Base-by-base conservation (phyloP, 2,113 vertebrate genomes). In the Diphyllodes magnificus region DNA sequence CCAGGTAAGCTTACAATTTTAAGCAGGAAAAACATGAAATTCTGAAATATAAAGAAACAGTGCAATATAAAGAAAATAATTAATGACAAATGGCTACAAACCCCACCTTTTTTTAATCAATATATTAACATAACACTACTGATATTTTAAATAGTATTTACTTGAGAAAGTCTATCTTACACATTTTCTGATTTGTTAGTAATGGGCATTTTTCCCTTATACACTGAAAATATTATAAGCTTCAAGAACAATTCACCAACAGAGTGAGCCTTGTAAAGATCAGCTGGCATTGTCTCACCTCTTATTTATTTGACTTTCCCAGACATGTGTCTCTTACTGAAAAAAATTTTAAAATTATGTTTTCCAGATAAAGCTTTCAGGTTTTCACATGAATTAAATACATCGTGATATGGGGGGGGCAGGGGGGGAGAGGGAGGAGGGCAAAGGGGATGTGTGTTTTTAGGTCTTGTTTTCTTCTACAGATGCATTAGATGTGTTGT, bases 351-450 rank as follows among this genome's bases (percentile, higher is more conserved):
- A 56, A 7, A 24, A 51, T 22, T 11, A 11, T 33, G 3, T 28
- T 78, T 82, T 82, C 16, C 11, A 78, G 6, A 56, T 37, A 64
- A 42, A 78, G 16, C 10, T 95, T 69, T 69, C 44, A 82, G 5
- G 7, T 64, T 85, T 69, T 54, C 65, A 69, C 7, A 49, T 15
- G 3, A 81, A 51, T 20, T 44, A 77, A 77, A 75, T 19, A 39
- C 16, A 63, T 33, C 0, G 0, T 39, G 39, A 39, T 39, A 2
- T 1, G 9, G 6, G 4, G 2, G 0, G 5, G 2, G 0, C 4
- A 2, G 2, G 1, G 10, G 15, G 5, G 0, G 4, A 2, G 0
- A 5, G 3, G 3, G 1, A 6, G 30, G 4, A 0, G 4, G 2
- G 2, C 1, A 11, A 19, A 11, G 2, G 6, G 3, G 2, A 33